Base-by-base conservation (phyloP, 2,888 invertebrate species). In the Seira sanloemensis region DNA sequence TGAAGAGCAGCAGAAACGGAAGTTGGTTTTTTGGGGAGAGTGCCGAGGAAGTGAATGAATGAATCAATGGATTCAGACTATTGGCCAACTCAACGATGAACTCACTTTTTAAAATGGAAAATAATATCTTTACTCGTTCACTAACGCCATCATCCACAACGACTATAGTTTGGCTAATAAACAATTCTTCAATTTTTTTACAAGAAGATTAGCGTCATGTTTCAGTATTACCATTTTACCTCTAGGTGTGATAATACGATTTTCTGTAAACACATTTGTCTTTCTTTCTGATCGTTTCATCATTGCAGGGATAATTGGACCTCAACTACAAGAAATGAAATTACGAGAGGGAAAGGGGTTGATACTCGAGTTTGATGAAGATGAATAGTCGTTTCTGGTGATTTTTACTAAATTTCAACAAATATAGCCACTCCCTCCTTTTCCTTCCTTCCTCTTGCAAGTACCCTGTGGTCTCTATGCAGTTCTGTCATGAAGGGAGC, bases 301-400 rank as follows among this genome's bases (percentile, higher is more conserved):
- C 50, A 50, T 50, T 79, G 66, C 2, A 24, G 50, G 50, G 76
- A 46, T 73, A 79, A 74, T 72, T 72, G 66, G 78, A 67, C 78
- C n/a, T n/a, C n/a, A n/a, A n/a, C n/a, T n/a, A n/a, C n/a, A n/a
- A n/a, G n/a, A n/a, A 78, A 72, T 72, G 67, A 73, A 73, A 79
- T 79, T 79, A 79, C 68, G 73, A 54, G n/a, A n/a, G 79, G 67
- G 79, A 79, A 79, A 79, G 79, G 78, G 67, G 67, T 23, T 37
- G 37, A 18, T 12, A 50, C 73, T 24, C 54, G 58, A 46, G 19
- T 25, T 25, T 62, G 50, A 16, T 26, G 26, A 46, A 71, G 62
- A 16, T 50, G 50, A 50, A 50, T 50, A 50, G 50, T 7, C 50
- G 2, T 2, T 54, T 71, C 71, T 26, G 72, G 23, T 50, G 66